Evolutionary conservation across 2,888 invertebrate species (phyloP).

Genomic region (Dorcus hopei): DNA sequence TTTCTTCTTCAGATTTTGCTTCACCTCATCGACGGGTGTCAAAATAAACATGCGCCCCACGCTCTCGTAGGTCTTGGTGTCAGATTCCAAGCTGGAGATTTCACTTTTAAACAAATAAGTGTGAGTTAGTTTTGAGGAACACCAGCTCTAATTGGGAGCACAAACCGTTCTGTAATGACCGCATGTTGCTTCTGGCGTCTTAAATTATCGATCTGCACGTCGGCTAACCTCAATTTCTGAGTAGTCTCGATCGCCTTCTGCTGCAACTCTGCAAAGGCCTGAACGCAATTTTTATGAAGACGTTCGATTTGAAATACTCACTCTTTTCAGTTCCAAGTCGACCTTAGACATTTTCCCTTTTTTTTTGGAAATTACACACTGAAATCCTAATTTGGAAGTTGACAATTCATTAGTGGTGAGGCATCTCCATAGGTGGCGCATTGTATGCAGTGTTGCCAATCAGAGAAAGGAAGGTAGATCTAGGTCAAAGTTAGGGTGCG

Average conservation of each 20-base stretch:
- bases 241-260: slow-evolving; percentile 76
- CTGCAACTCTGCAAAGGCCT: slow-evolving; percentile 78
- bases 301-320: slow-evolving; percentile 20
- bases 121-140: not conserved
- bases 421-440: too few species aligned
- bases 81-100: slow-evolving; percentile 57
- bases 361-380: not conserved
- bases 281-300: not conserved
- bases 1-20: slow-evolving; percentile 60
- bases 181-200: slow-evolving; percentile 62
- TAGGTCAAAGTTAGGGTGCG: too few species aligned
- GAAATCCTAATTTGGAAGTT: not conserved
- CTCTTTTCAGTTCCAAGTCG: slow-evolving; percentile 49
- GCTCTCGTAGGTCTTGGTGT: slow-evolving; percentile 73
- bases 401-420: not conserved
- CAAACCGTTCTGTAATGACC: slow-evolving; percentile 64
- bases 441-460: too few species aligned
- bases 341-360: slow-evolving; percentile 39
- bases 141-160: not conserved
- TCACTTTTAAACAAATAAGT: not conserved
- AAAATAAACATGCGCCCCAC: slow-evolving; percentile 83
- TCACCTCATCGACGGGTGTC: slow-evolving; percentile 63
- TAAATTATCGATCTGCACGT: slow-evolving; percentile 70
- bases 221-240: slow-evolving; percentile 75
- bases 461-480: too few species aligned